Evolutionary conservation across 92 coral and sea anemone genomes (phyloP).

Genomic region (Epizoanthus stellaris): DNA sequence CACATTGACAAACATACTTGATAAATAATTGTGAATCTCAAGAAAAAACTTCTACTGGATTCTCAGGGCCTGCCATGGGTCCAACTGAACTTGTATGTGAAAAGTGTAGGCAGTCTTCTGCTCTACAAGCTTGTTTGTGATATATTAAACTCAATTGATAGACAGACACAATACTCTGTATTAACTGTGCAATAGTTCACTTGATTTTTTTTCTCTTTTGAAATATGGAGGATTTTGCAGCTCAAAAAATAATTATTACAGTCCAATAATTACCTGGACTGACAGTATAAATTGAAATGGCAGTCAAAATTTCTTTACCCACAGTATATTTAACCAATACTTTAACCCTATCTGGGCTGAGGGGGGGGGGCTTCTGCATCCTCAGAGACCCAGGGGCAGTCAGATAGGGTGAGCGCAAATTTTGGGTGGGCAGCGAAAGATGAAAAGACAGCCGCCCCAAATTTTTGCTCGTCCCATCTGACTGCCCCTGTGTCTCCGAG

Average conservation of each 20-base stretch:
- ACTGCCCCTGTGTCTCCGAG: constrained; percentile 1
- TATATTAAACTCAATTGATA: background rate
- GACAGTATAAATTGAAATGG: background rate
- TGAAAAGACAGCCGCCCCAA: too few relatives aligned
- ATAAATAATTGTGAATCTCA: too few relatives aligned
- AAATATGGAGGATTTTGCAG: background rate
- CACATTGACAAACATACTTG: too few relatives aligned
- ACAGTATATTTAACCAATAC: background rate
- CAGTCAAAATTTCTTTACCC: background rate
- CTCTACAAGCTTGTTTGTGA: constrained; percentile 3
- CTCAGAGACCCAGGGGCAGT: background rate
- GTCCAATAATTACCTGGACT: constrained; percentile 3
- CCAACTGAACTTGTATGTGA: constrained; percentile 3
- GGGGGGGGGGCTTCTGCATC: background rate
- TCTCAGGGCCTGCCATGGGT: background rate
- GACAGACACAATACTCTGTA: background rate
- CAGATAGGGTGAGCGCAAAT: too few relatives aligned
- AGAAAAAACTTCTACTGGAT: background rate
- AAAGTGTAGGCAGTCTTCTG: background rate
- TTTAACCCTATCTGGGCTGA: background rate
- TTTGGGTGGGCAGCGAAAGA: too few relatives aligned
- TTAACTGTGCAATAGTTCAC: constrained; percentile 2
- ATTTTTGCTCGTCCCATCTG: background rate
- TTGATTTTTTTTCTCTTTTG: background rate
- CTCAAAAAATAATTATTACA: background rate